phyloP scores from a whole-genome alignment of 2,797 vertebrate species.

The Phrynocephalus vlangalii region DNA sequence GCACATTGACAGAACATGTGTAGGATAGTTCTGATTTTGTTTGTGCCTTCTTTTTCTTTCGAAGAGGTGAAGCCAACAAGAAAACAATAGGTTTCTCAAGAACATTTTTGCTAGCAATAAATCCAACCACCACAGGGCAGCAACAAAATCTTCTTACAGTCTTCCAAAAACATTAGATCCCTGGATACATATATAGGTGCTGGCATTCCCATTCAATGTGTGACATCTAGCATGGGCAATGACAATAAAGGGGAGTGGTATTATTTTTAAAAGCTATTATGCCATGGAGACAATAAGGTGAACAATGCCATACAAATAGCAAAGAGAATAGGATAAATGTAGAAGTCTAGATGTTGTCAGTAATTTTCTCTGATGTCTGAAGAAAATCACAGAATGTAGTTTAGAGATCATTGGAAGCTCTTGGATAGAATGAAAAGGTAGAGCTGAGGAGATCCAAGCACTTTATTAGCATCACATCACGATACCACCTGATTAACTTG shows the following conservation, averaged over 20 bases:
- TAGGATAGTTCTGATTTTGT: neutral
- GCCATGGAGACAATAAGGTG: neutral
- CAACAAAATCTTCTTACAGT: neutral
- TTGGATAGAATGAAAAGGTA: neutral
- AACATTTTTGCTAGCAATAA: neutral
- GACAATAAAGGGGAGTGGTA: neutral
- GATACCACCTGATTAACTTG: neutral
- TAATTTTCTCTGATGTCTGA: neutral
- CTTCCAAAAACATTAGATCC: neutral
- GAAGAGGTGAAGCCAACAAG: neutral
- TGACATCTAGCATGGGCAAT: neutral
- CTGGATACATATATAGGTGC: neutral
- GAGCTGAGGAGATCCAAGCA: neutral
- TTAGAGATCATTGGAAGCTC: neutral
- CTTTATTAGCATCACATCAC: neutral
- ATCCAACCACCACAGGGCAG: neutral
- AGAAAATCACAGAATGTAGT: neutral
- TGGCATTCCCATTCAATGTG: neutral
- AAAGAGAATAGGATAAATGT: neutral
- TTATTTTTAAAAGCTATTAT: neutral
- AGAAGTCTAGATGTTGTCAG: neutral
- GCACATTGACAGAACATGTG: neutral
- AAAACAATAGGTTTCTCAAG: constrained; percentile 3
- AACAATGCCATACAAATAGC: neutral
- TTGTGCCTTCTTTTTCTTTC: neutral